Percentiles rank a stretch among this genome's conserved stretches.
phyloP scores from a whole-genome alignment of 2,797 vertebrate genomes.

The Dryobates pubescens region DNA sequence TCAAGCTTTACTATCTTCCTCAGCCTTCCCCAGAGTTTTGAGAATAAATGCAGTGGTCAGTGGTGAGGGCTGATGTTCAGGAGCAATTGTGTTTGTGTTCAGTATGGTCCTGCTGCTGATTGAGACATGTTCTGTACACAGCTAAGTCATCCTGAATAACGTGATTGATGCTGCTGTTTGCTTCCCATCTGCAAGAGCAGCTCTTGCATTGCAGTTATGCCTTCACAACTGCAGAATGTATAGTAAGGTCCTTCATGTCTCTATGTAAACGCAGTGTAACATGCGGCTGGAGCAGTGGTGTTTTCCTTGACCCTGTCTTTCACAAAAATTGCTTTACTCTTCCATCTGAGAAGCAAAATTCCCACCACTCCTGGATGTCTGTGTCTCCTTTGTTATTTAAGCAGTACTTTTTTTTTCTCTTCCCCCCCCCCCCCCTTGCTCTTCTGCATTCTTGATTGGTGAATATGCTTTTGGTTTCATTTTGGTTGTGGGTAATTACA shows the following conservation, averaged over 20 bases:
- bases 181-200: neutral
- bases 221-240: neutral
- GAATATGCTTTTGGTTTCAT: constrained; percentile 33
- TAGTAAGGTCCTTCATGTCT: neutral
- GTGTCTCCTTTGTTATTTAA: neutral
- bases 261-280: accelerated
- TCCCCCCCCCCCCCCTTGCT: too few relatives aligned
- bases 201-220: neutral
- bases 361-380: neutral
- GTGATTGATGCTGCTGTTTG: neutral
- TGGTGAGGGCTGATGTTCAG: neutral
- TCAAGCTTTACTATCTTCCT: neutral
- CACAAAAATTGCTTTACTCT: neutral
- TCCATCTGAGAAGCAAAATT: neutral
- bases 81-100: neutral
- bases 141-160: accelerated
- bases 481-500: constrained; percentile 24
- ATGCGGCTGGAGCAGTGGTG: accelerated
- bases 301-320: neutral
- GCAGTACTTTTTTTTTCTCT: too few relatives aligned
- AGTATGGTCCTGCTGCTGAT: neutral
- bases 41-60: neutral
- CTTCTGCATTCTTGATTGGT: constrained; percentile 7
- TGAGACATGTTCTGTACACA: accelerated
- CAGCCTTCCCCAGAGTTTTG: neutral